A percentile compares a stretch with the other conserved stretches of the same genome.
Evolutionary conservation across 2,797 vertebrate species (phyloP).

Genomic region (Cirrhinus mrigala): DNA sequence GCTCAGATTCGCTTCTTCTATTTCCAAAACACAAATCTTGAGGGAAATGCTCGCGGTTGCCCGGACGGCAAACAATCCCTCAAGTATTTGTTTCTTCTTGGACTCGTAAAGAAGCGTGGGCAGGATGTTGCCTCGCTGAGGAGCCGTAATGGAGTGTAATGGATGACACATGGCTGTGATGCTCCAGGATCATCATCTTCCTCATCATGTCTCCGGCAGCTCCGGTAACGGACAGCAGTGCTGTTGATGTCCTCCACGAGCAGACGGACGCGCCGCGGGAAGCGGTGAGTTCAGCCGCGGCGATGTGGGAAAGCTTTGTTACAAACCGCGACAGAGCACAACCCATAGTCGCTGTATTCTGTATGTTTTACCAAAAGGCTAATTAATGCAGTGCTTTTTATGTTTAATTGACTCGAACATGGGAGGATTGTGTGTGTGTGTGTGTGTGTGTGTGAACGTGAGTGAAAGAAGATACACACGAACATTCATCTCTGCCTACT

Average conservation of each 20-base stretch:
- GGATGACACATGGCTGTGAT: conserved; percentile 34
- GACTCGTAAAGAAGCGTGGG: background rate
- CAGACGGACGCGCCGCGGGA: conserved; percentile 34
- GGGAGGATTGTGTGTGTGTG: background rate
- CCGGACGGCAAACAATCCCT: background rate
- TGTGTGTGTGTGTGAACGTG: background rate
- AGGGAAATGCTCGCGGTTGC: background rate
- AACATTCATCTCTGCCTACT: background rate
- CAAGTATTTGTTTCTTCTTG: background rate
- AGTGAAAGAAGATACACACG: background rate
- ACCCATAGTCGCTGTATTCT: background rate
- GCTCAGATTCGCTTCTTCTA: background rate
- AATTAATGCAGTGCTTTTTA: background rate
- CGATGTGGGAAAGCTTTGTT: background rate
- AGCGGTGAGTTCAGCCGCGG: conserved; percentile 38
- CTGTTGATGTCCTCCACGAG: conserved; percentile 22
- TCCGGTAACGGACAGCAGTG: conserved; percentile 21
- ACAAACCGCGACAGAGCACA: background rate
- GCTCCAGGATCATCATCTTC: background rate
- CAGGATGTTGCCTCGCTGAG: conserved; percentile 24
- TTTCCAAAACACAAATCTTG: background rate
- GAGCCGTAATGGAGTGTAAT: background rate
- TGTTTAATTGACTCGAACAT: background rate
- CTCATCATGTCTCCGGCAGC: conserved; percentile 45
- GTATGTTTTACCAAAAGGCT: background rate